Conservation (phyloP, 2,888 invertebrate genomes). For the Metellina segmentata region DNA sequence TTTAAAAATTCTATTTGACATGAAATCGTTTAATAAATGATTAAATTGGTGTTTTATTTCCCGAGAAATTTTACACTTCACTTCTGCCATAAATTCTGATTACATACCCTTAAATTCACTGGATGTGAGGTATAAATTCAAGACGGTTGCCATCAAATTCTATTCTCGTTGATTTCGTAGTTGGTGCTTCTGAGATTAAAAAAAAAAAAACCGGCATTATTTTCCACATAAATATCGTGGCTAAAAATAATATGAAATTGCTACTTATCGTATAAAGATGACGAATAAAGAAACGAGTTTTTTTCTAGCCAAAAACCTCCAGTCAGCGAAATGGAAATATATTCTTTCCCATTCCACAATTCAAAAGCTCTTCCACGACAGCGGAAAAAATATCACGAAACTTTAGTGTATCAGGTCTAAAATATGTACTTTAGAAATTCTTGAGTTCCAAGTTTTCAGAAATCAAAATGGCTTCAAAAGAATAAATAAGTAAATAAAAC, state of each 20-base stretch:
- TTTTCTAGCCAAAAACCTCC: not conserved
- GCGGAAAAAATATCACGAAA: not conserved
- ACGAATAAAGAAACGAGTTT: not conserved
- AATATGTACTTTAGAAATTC: constrained; percentile 1
- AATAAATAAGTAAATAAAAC: not conserved
- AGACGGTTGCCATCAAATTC: too few relatives aligned
- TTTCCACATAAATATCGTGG: not conserved
- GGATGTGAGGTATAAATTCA: too few relatives aligned
- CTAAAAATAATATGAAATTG: not conserved
- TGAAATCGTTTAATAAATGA: too few relatives aligned
- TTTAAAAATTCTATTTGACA: too few relatives aligned
- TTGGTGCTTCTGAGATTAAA: too few relatives aligned
- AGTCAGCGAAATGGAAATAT: not conserved
- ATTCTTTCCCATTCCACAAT: not conserved
- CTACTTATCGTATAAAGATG: not conserved
- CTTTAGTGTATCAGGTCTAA: not conserved
- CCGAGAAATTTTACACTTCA: too few relatives aligned
- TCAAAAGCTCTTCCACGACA: not conserved
- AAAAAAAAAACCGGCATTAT: too few relatives aligned
- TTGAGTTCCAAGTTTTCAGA: not conserved
- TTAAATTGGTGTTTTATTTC: too few relatives aligned
- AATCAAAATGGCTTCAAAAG: constrained; percentile 1
- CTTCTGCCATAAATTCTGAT: too few relatives aligned
- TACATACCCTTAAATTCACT: too few relatives aligned
- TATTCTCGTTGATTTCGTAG: too few relatives aligned